Percentiles rank a stretch among this genome's conserved stretches.
Evolutionary conservation across 2,888 invertebrate species (phyloP).

Genomic region (Polyommatus icarus): DNA sequence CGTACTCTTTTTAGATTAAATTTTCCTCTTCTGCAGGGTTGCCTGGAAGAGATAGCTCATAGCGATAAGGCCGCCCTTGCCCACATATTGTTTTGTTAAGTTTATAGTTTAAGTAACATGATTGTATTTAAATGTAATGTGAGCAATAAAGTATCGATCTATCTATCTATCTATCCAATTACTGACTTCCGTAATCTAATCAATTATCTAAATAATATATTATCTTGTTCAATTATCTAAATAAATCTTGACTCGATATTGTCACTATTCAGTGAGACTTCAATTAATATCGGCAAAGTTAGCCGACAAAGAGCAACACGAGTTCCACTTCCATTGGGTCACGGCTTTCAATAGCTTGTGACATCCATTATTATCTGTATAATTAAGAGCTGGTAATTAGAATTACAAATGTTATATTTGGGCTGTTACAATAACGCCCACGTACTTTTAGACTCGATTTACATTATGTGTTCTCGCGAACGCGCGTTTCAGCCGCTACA

Average conservation of each 20-base stretch:
- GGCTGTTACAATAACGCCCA: background rate
- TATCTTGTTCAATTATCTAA: background rate
- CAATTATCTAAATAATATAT: conserved; percentile 5
- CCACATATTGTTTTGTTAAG: no score
- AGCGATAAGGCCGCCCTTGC: no score
- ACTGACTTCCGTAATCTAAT: background rate
- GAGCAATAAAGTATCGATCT: no score
- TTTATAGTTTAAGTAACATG: no score
- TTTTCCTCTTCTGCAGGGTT: no score
- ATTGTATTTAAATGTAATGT: no score
- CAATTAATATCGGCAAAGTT: conserved; percentile 6
- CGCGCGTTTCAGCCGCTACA: no score
- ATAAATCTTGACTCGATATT: background rate
- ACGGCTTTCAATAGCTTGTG: conserved; percentile 27
- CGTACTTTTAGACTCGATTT: background rate
- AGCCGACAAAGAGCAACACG: background rate
- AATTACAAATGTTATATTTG: background rate
- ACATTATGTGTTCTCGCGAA: no score
- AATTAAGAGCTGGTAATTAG: background rate
- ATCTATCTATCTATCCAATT: no score
- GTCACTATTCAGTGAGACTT: conserved; percentile 1
- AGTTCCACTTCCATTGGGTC: background rate
- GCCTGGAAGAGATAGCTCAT: no score
- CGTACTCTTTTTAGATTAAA: no score
- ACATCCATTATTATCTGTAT: background rate